Base-by-base conservation (phyloP, 2,888 invertebrate species). In the Thyatira batis region DNA sequence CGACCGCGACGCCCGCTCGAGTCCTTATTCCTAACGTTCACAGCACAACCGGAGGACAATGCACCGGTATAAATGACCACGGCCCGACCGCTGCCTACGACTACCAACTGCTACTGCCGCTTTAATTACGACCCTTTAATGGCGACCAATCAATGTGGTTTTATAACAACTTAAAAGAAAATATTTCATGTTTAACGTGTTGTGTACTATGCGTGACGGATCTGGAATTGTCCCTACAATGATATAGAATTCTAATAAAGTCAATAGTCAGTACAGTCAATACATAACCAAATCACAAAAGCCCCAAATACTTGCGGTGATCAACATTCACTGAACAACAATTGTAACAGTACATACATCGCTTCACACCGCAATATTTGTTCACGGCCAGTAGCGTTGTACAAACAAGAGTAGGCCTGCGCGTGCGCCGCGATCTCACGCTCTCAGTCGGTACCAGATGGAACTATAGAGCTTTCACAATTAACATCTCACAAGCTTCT, bases 311-410 rank as follows among this genome's bases (percentile, higher is more conserved):
- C 48, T 17, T 17, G 43, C 11, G 48, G 28, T 17, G 27, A 28
- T 48, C 48, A 48, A 25, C n/a, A 27, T 13, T 48, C 48, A 9
- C 48, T 10, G 17, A 56, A 59, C 57, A 60, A 67, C 72, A 69
- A 76, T 70, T 59, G 76, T 77, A 80, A 78, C 77, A 76, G 78
- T 82, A 76, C 73, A 75, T 82, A 76, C 73, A 75, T 62, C 58
- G 66, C 61, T 74, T 71, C 70, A 72, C 73, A 67, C 67, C 66
- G 70, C 65, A 67, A 63, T 82, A 77, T 85, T 82, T 84, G 78
- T 67, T 73, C 78, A 76, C 76, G 75, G 63, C 65, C 69, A 66
- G 57, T 58, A 61, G 67, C 63, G 66, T 60, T 66, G 65, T 60
- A 60, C 68, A 73, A 75, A 77, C 71, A 78, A 57, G 61, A 62